Conservation (phyloP, 2,113 vertebrate species). For the Zingel zingel region DNA sequence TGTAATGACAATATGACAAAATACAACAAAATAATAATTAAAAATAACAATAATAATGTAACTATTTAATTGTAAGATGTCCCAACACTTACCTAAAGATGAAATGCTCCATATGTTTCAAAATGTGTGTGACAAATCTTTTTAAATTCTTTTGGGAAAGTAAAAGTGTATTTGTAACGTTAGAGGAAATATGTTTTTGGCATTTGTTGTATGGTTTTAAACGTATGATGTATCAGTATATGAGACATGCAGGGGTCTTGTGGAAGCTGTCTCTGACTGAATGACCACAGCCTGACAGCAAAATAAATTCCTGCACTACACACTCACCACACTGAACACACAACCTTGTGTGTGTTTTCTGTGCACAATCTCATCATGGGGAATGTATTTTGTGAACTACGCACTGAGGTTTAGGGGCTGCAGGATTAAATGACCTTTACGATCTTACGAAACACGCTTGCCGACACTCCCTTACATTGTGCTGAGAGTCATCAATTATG, state of each 20-base stretch:
- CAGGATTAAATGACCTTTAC: constrained; percentile 76
- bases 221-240: not conserved
- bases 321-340: constrained; percentile 26
- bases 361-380: constrained; percentile 26
- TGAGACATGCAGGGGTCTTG: constrained; percentile 10
- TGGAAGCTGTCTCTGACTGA: constrained; percentile 6
- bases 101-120: not conserved
- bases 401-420: constrained; percentile 25
- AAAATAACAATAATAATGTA: not conserved
- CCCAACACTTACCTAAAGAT: not conserved
- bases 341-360: constrained; percentile 38
- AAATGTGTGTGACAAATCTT: not conserved
- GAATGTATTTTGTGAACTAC: not conserved
- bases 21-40: not conserved
- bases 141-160: not conserved
- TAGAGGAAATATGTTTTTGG: not conserved
- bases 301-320: constrained; percentile 33
- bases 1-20: not conserved
- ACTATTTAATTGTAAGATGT: not conserved
- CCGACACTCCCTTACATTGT: constrained; percentile 84
- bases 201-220: not conserved
- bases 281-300: constrained; percentile 26
- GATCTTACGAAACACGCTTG: constrained; percentile 66
- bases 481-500: constrained; percentile 88
- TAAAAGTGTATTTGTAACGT: not conserved